Conservation (phyloP, 2,797 vertebrate species). For the Phylloscopus collybita region DNA sequence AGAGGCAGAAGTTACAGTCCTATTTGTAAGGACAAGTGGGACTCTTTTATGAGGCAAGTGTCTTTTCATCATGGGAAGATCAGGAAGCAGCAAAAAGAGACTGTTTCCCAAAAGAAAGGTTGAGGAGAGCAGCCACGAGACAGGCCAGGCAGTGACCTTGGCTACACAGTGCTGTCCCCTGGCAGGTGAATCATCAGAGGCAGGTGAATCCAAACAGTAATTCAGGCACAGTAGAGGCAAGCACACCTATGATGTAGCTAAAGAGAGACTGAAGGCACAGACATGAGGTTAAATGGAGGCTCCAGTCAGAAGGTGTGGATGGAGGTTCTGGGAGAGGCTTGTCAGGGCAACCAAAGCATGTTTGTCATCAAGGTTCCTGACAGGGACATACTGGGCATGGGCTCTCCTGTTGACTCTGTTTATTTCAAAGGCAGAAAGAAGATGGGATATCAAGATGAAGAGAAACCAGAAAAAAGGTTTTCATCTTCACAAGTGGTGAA, state of each 20-base stretch:
- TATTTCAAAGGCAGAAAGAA: background rate
- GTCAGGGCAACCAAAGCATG: background rate
- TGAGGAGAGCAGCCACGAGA: background rate
- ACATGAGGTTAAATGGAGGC: background rate
- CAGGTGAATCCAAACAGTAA: background rate
- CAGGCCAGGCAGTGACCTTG: rapidly evolving
- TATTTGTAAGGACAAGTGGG: background rate
- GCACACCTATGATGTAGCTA: background rate
- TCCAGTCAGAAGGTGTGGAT: background rate
- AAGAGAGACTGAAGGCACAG: background rate
- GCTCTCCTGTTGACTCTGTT: background rate
- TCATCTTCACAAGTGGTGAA: background rate
- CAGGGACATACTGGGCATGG: background rate
- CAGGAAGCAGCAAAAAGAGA: background rate
- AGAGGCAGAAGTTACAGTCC: background rate
- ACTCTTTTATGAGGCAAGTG: background rate
- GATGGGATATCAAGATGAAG: background rate
- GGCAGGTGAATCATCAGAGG: background rate
- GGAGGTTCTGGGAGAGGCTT: background rate
- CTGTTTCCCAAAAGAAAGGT: background rate
- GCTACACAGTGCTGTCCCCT: rapidly evolving
- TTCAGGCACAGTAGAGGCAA: background rate
- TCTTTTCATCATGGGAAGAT: background rate
- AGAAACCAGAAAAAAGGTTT: background rate
- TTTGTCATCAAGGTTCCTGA: background rate